phyloP scores from a whole-genome alignment of 1,140 invertebrate species.

The Drosophila equinoxialis region DNA sequence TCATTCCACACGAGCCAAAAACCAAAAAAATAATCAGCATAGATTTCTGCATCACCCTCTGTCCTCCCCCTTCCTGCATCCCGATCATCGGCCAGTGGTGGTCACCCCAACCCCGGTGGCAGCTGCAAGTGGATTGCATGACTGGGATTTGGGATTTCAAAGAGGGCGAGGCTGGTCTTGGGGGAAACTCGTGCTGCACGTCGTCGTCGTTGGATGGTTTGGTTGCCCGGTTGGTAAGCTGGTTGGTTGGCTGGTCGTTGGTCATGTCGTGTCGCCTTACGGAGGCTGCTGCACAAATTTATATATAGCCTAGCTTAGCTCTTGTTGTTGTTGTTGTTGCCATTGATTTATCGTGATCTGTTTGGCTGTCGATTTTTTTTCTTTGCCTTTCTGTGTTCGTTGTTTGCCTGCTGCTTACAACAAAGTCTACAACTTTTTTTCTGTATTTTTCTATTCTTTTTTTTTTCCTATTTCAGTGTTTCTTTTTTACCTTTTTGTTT shows the following conservation, averaged over 20 bases:
- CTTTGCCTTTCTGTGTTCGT: conserved; percentile 33
- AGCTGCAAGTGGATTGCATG: conserved; percentile 66
- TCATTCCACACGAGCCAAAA: conserved; percentile 11
- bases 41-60: conserved; percentile 35
- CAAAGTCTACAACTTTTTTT: conserved; percentile 52
- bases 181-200: conserved; percentile 75
- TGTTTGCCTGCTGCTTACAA: conserved; percentile 57
- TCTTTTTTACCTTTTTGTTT: conserved; percentile 35
- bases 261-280: conserved; percentile 76
- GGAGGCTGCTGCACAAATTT: conserved; percentile 59
- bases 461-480: conserved; percentile 22
- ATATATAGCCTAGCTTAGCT: conserved; percentile 48
- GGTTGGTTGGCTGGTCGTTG: conserved; percentile 53
- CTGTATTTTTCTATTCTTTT: conserved; percentile 34
- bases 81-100: conserved; percentile 41
- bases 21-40: conserved; percentile 50
- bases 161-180: conserved; percentile 16
- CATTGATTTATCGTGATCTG: conserved; percentile 80
- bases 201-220: conserved; percentile 54
- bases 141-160: conserved; percentile 13
- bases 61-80: not conserved
- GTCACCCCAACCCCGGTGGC: conserved; percentile 54
- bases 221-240: not conserved
- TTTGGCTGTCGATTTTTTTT: conserved; percentile 72
- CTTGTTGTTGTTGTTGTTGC: conserved; percentile 53